Conservation (phyloP, 2,888 invertebrate species). For the Trissolcus japonicus region DNA sequence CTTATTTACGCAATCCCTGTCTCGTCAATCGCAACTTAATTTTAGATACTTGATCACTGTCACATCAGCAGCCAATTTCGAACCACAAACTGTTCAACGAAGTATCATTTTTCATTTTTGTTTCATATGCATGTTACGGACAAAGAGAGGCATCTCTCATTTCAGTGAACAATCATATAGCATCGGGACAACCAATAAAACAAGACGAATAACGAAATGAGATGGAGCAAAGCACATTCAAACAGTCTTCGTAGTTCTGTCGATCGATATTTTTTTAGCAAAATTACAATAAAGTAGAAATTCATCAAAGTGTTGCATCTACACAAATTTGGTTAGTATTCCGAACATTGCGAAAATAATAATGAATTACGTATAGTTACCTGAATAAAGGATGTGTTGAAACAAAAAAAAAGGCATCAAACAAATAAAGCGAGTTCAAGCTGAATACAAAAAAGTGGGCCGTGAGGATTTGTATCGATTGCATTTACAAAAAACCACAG, state of each 20-base stretch:
- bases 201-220: not conserved
- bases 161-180: not conserved
- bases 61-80: not conserved
- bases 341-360: constrained; percentile 35
- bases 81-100: constrained; percentile 39
- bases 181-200: not conserved
- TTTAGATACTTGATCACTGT: constrained; percentile 51
- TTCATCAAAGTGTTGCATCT: constrained; percentile 54
- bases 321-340: constrained; percentile 52
- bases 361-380: constrained; percentile 41
- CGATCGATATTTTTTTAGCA: constrained; percentile 69
- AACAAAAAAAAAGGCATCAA: not conserved
- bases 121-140: constrained; percentile 36
- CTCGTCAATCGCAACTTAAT: constrained; percentile 47
- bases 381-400: constrained; percentile 9
- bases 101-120: constrained; percentile 28
- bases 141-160: constrained; percentile 48
- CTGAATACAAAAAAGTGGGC: constrained; percentile 24
- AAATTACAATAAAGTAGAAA: constrained; percentile 50
- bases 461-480: constrained; percentile 53
- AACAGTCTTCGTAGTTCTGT: constrained; percentile 65
- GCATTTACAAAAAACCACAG: constrained; percentile 51
- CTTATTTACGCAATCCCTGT: constrained; percentile 7
- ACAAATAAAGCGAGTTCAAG: constrained; percentile 18
- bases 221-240: not conserved